These are phyloP conservation scores for Caenorhabditis briggsae DNA, from an alignment of 1,140 invertebrate species.

Conservation along the genomic window DNA sequence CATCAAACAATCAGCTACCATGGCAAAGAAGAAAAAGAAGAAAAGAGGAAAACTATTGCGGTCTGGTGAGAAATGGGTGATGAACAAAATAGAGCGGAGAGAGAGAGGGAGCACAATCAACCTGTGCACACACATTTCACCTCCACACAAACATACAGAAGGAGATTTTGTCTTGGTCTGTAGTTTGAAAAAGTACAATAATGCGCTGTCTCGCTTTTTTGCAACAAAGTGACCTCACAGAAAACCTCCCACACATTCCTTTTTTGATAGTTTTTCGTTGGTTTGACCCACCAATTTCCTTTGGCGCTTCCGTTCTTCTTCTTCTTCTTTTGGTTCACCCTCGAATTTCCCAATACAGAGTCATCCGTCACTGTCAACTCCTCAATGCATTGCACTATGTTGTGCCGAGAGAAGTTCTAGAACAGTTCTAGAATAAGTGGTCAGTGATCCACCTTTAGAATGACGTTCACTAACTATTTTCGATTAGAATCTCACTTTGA, in stretches of 20 bases:
- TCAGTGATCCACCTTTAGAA: conserved; percentile 45
- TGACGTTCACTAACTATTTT: conserved; percentile 20
- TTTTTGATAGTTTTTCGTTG: background rate
- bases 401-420: background rate
- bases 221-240: background rate
- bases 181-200: conserved; percentile 29
- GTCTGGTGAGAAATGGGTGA: background rate
- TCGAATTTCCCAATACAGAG: conserved; percentile 16
- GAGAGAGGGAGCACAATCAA: conserved; percentile 2
- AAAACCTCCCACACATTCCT: too few species aligned
- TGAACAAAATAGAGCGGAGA: conserved; percentile 9
- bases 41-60: conserved; percentile 1
- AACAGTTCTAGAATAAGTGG: conserved; percentile 12
- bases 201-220: background rate
- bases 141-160: conserved; percentile 41
- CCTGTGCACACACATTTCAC: conserved; percentile 18
- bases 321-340: background rate
- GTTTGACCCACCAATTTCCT: conserved; percentile 36
- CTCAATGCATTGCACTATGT: conserved; percentile 41
- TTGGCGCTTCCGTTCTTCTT: conserved; percentile 16
- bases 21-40: background rate
- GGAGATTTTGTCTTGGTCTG: conserved; percentile 1
- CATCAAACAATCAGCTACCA: background rate
- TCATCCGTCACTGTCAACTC: conserved; percentile 49
- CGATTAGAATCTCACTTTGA: background rate